Base-by-base conservation (phyloP, 2,113 vertebrate genomes). In the Dendrocopos noguchii region DNA sequence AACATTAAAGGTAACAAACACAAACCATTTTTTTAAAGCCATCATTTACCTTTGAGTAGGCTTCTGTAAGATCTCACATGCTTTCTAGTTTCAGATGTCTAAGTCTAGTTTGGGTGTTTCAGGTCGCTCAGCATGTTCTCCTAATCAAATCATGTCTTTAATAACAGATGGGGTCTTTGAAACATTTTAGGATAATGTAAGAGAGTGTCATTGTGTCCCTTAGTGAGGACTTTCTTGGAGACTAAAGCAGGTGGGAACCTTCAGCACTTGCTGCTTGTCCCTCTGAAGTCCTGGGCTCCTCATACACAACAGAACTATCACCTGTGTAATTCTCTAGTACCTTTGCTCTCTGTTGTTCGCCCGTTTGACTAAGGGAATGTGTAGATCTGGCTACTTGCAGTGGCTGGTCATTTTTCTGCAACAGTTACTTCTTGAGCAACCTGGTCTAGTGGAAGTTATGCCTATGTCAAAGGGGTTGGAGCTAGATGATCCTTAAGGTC, bases 1-100 rank as follows among this genome's bases (percentile, higher is more conserved):
- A 85, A 98, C 97, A 27, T 98, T 99, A 53, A 98, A 98, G 98
- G 99, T 99, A 94, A 87, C 27, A 77, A 85, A 21, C 4, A 50
- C 29, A 57, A 12, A 42, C 10, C 12, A 25, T 22, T 79, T 66
- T 89, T 81, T 36, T 7, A 8, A 63, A 80, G 42, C 36, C 71
- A 53, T 84, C 36, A 16, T 60, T 84, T 84, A 67, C 12, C 21
- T 80, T 88, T 72, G 36, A 36, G 0, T 39, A 83, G 47, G 21
- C 21, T 84, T 57, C 34, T 77, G 27, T 70, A 83, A 85, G 74
- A 50, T 76, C 27, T 53, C 74, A 5, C 18, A 14, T 70, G 19
- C 12, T 80, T 70, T 0, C 0, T 61, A 21, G 42, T 68, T 93
- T 91, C 59, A 84, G 56, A 33, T 31, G 73, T 87, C 18, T 27